These are phyloP conservation scores for Horisme vitalbata DNA, from an alignment of 2,888 invertebrate genomes.

Conservation along the genomic window DNA sequence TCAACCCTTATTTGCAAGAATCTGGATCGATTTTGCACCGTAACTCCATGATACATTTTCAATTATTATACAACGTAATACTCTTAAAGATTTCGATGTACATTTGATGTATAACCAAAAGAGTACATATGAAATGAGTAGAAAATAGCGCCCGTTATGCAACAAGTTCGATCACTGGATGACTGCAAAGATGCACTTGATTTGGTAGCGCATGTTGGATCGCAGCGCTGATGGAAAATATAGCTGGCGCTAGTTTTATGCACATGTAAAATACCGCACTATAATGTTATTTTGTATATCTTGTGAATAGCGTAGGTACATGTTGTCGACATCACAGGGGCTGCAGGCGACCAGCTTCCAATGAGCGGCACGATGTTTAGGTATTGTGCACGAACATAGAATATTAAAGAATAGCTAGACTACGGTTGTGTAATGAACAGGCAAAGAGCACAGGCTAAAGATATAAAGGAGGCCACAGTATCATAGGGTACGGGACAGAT, in stretches of 20 bases:
- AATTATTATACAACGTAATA: conserved; percentile 42
- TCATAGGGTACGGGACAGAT: conserved; percentile 58
- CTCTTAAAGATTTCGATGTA: conserved; percentile 39
- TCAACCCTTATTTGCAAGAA: conserved; percentile 63
- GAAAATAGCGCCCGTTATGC: conserved; percentile 65
- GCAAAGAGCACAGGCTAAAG: conserved; percentile 67
- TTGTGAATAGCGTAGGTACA: conserved; percentile 51
- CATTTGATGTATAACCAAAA: conserved; percentile 35
- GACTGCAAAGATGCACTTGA: conserved; percentile 38
- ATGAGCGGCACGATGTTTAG: conserved; percentile 63
- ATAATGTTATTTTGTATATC: conserved; percentile 41
- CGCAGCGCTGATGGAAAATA: conserved; percentile 58
- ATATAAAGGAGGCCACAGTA: conserved; percentile 50
- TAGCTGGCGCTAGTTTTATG: conserved; percentile 65
- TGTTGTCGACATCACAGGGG: conserved; percentile 64
- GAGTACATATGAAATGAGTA: conserved; percentile 17
- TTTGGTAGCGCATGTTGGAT: conserved; percentile 39
- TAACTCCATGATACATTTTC: conserved; percentile 74
- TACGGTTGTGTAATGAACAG: conserved; percentile 47
- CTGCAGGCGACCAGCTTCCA: conserved; percentile 79
- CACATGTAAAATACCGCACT: conserved; percentile 76
- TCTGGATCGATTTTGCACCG: conserved; percentile 86
- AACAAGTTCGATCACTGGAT: conserved; percentile 67
- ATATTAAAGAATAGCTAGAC: conserved; percentile 43
- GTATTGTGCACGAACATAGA: conserved; percentile 63